A percentile compares a stretch with the other conserved stretches of the same genome.
Conservation (phyloP, 2,113 vertebrate species). For the Prionailurus bengalensis region DNA sequence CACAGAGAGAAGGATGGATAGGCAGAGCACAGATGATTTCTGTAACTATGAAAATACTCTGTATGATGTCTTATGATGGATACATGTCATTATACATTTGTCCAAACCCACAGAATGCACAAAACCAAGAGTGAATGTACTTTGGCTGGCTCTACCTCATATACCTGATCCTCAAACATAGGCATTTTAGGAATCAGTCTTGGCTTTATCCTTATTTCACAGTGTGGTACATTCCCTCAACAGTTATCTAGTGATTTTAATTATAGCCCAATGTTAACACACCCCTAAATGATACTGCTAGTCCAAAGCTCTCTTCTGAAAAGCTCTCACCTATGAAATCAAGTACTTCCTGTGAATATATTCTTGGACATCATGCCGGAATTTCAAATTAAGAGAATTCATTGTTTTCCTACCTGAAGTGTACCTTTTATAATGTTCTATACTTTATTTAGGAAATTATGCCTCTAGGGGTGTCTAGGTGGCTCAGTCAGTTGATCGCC, state of each 20-base stretch:
- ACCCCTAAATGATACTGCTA: not conserved
- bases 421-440: not conserved
- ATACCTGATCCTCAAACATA: not conserved
- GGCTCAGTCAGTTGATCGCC: no score
- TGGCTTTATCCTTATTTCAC: not conserved
- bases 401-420: not conserved
- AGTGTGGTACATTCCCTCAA: fast-evolving
- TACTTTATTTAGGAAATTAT: not conserved
- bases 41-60: not conserved
- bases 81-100: not conserved
- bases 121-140: not conserved
- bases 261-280: not conserved
- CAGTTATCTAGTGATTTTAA: not conserved
- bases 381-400: not conserved
- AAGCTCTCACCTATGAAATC: not conserved
- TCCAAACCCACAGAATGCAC: not conserved
- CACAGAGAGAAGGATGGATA: not conserved
- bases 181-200: not conserved
- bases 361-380: not conserved
- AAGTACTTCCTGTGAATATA: not conserved
- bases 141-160: not conserved
- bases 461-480: not conserved
- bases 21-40: not conserved
- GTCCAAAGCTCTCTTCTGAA: not conserved
- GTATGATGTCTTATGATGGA: not conserved